Base-by-base conservation (phyloP, 2,113 vertebrate genomes). In the Raja brachyura region DNA sequence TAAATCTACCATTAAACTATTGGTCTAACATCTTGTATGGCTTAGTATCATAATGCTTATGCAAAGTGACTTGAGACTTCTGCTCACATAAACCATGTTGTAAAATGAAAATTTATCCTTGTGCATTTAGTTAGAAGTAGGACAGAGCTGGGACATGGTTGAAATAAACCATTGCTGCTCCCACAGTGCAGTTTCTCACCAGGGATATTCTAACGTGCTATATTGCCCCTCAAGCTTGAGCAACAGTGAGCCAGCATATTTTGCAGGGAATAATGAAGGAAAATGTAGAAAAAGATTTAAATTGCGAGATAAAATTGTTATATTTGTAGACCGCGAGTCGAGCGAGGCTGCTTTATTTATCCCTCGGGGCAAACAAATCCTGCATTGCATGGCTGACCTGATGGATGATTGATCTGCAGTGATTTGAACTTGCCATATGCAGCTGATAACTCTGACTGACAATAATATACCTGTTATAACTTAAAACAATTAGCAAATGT, bases 401-500 rank as follows among this genome's bases (percentile, higher is more conserved):
- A 25, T 25, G 8, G 3, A 22, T 70, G 66, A 70, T 70, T 90
- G 66, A 90, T 11, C 66, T 22, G n/a, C n/a, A 70, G 88, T 70
- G 66, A 48, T 11, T 70, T 90, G 88, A 68, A 70, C 33, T 20
- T 70, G 33, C 61, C 31, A 90, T 70, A 73, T 70, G 88, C 63
- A 90, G 18, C 66, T 90, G 88, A 90, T 70, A 90, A 70, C 1
- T 48, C 85, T 88, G 56, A 86, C 63, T 90, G n/a, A 68, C 86
- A n/a, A 16, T 61, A 39, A 70, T 18, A 70, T 33, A 66, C 28
- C 14, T 90, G 63, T 66, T 68, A 70, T 39, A 68, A 90, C n/a
- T 33, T 20, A 90, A 90, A 90, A 90, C 63, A 68, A 90, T 90
- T 90, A 90, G 33, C 31, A 90, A 68, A 68, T 90, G n/a, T 70